These are phyloP conservation scores for Battus philenor DNA, from an alignment of 1,140 invertebrate species.

Conservation along the genomic window DNA sequence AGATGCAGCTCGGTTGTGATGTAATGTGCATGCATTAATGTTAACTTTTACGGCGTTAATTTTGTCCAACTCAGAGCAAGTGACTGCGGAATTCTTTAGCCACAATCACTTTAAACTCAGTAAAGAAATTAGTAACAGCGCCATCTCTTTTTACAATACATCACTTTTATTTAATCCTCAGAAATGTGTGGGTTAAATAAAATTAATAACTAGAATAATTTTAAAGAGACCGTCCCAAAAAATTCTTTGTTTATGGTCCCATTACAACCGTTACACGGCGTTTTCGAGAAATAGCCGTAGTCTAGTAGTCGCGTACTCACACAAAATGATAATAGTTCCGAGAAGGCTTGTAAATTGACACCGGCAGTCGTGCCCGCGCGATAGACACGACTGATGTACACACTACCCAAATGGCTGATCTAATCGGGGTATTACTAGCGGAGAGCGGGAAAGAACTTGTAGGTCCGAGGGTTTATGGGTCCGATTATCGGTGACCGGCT, in stretches of 20 bases:
- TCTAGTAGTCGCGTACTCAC: slow-evolving; percentile 22
- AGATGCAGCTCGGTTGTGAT: no score
- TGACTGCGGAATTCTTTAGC: no score
- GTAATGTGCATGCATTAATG: no score
- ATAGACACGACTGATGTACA: slow-evolving; percentile 13
- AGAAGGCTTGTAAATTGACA: slow-evolving; percentile 27
- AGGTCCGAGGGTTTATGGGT: slow-evolving; percentile 9
- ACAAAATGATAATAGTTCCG: slow-evolving; percentile 29
- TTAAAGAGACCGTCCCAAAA: background rate
- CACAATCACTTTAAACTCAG: no score
- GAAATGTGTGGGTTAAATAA: no score
- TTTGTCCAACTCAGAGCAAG: no score
- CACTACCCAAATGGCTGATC: slow-evolving; percentile 9
- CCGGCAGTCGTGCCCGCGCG: slow-evolving; percentile 18
- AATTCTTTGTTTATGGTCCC: background rate
- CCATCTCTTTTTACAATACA: no score
- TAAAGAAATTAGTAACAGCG: no score
- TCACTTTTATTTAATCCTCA: no score
- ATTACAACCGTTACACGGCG: slow-evolving; percentile 16
- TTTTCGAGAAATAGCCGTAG: slow-evolving; percentile 28
- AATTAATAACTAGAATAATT: no score
- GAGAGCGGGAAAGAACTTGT: slow-evolving; percentile 8
- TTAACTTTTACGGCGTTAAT: no score
- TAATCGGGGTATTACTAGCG: slow-evolving; percentile 3
- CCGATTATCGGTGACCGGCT: slow-evolving; percentile 1